Evolutionary conservation across 2,113 vertebrate genomes (phyloP).

Genomic region (Neofelis nebulosa): DNA sequence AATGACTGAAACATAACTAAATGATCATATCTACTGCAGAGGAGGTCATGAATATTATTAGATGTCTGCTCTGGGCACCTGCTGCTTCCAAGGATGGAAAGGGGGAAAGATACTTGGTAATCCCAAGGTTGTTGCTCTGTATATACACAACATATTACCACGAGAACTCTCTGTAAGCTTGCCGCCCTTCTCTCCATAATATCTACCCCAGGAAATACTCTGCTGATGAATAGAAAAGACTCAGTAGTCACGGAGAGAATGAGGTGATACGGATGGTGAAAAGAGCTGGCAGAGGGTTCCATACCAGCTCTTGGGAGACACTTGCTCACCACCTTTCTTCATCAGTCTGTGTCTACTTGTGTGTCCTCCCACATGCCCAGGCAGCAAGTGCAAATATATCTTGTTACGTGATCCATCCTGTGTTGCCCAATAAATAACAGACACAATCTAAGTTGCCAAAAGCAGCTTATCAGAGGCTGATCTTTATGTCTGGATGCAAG

Average conservation of each 20-base stretch:
- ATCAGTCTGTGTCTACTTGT: conserved; percentile 40
- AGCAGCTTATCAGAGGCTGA: conserved; percentile 69
- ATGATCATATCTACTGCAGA: neutral
- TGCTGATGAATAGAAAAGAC: neutral
- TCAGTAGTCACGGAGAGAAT: neutral
- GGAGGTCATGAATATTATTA: neutral
- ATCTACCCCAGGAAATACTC: neutral
- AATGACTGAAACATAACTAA: neutral
- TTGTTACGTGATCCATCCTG: conserved; percentile 58
- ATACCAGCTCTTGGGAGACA: neutral
- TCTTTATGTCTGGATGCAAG: conserved; percentile 66
- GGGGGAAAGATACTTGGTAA: neutral
- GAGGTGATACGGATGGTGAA: no score
- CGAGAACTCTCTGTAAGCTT: neutral
- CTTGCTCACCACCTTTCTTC: neutral
- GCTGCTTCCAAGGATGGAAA: neutral
- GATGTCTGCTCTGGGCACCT: neutral
- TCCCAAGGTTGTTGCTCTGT: neutral
- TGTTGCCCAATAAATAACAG: conserved; percentile 69
- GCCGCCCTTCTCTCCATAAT: neutral
- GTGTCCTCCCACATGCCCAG: conserved; percentile 49
- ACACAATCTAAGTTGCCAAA: conserved; percentile 61
- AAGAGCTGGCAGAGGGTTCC: neutral
- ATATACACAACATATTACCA: neutral
- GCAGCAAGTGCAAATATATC: conserved; percentile 41